phyloP scores from a whole-genome alignment of 2,888 invertebrate genomes.

The Acrobasis consociella region DNA sequence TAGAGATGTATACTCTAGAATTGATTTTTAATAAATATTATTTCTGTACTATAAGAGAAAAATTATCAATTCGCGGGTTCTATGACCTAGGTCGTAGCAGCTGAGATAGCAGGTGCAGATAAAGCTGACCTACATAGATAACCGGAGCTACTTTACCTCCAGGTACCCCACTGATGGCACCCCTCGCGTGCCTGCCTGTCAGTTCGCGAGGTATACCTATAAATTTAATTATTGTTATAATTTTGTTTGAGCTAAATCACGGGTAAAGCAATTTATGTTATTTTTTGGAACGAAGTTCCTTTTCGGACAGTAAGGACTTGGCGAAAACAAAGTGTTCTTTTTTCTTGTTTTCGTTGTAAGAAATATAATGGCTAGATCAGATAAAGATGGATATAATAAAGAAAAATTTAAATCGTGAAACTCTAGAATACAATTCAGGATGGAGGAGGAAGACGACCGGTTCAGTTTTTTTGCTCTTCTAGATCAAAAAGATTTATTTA shows the following conservation, averaged over 20 bases:
- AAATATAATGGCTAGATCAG: too few relatives aligned
- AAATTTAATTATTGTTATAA: not conserved
- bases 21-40: too few relatives aligned
- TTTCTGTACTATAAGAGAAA: not conserved
- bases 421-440: too few relatives aligned
- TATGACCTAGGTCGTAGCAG: not conserved
- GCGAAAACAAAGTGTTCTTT: too few relatives aligned
- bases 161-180: not conserved
- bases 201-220: not conserved
- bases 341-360: too few relatives aligned
- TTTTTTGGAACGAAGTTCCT: too few relatives aligned
- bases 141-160: not conserved
- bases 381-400: too few relatives aligned
- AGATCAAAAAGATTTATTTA: not conserved
- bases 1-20: too few relatives aligned
- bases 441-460: too few relatives aligned
- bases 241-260: not conserved
- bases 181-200: not conserved
- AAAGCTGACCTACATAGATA: constrained; percentile 26
- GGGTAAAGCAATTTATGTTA: not conserved
- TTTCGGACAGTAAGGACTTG: too few relatives aligned
- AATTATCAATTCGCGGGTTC: not conserved
- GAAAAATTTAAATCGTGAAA: too few relatives aligned
- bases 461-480: too few relatives aligned
- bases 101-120: constrained; percentile 17